phyloP scores from a whole-genome alignment of 2,888 invertebrate genomes.

The Epinotia nisella region DNA sequence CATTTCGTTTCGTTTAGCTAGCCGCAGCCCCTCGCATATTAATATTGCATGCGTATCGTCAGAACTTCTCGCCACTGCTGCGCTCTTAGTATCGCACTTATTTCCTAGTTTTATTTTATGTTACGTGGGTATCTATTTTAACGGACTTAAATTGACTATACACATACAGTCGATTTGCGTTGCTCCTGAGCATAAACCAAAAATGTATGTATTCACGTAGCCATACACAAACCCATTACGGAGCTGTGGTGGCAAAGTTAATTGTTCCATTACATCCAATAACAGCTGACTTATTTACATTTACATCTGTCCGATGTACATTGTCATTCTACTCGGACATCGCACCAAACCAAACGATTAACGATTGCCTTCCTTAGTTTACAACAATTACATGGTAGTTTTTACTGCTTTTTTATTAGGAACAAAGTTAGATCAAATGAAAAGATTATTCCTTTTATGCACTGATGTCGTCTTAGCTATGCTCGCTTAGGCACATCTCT shows the following conservation, averaged over 20 bases:
- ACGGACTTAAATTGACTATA: background rate
- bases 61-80: conserved; percentile 56
- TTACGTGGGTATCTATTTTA: background rate
- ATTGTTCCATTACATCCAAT: conserved; percentile 20
- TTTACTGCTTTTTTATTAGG: conserved; percentile 15
- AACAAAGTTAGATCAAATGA: conserved; percentile 8
- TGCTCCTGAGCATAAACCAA: background rate
- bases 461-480: conserved; percentile 16
- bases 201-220: background rate
- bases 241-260: conserved; percentile 17
- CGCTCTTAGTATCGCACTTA: conserved; percentile 55
- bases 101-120: conserved; percentile 41
- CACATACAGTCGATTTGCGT: too few species aligned
- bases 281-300: conserved; percentile 26
- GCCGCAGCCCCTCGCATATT: conserved; percentile 50
- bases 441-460: conserved; percentile 22
- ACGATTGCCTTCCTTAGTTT: background rate
- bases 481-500: conserved; percentile 38
- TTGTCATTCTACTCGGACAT: conserved; percentile 17
- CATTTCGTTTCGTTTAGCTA: conserved; percentile 12
- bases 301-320: background rate
- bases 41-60: conserved; percentile 59
- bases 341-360: conserved; percentile 11
- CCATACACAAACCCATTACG: conserved; percentile 8
- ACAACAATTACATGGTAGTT: background rate